Evolutionary conservation across 1,140 invertebrate species (phyloP), one percentile per base, ranked within the genome.

Genomic region (Drosophila lini): DNA sequence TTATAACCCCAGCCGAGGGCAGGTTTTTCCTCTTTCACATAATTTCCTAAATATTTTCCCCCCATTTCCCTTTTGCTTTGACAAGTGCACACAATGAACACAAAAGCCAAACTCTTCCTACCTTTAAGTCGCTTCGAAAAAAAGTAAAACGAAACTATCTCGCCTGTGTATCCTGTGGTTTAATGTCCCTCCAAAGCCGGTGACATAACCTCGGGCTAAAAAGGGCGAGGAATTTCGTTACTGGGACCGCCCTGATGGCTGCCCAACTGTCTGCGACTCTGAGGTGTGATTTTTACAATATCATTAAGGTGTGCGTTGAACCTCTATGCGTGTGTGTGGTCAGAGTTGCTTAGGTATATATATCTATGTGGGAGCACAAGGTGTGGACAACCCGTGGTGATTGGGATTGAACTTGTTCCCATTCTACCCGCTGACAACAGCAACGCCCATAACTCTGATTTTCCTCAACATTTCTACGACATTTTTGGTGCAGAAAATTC

Each of bases 231-330:
- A 63, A 52, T 62, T 62, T 55, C 36, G 48, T 55, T 62, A 34
- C 62, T 47, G 58, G 57, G 84, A 84, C 84, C 84, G 80, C 84
- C 84, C 85, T 74, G 86, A 81, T 76, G 74, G 75, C 74, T 58
- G 75, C 57, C 78, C 55, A 60, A 58, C 62, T 78, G 79, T 69
- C 65, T 69, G 63, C 77, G 69, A 32, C 28, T 61, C 22, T 47
- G 67, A 90, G 84, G 84, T 89, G 84, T 89, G 84, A 89, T 90
- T 90, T 89, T 89, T 84, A 89, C 84, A 89, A 89, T 89, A 84
- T 89, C 84, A 90, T 89, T 89, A 88, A 74, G 79, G 41, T 75
- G 48, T 36, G 45, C 41, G 50, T 42, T 41, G 40, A 38, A 34
- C 45, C 38, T 47, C n/a, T 65, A 28, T 53, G 57, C 60, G 55